A percentile compares a stretch with the other conserved stretches of the same genome.
phyloP scores from a whole-genome alignment of 2,888 invertebrate genomes.

The Dryobotodes eremita region DNA sequence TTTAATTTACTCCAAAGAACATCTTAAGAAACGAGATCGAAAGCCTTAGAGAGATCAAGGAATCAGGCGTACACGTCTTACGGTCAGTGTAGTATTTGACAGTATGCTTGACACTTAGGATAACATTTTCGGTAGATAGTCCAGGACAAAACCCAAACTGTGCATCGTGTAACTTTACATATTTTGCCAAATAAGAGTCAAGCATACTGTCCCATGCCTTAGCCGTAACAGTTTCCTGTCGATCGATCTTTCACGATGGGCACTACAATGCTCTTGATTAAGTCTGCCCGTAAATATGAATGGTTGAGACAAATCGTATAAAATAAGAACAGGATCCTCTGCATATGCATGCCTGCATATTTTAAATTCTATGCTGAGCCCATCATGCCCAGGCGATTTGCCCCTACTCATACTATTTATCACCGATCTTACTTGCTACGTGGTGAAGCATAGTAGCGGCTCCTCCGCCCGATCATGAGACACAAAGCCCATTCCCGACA shows the following conservation, averaged over 20 bases:
- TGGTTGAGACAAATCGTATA: not conserved
- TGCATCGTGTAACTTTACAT: not conserved
- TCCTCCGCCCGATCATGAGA: not conserved
- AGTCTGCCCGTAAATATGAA: not conserved
- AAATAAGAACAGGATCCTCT: not conserved
- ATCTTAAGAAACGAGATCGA: not conserved
- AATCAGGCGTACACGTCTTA: not conserved
- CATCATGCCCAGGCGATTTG: not conserved
- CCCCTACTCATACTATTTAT: not conserved
- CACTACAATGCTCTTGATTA: too few species aligned
- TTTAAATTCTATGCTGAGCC: not conserved
- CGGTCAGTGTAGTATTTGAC: conserved; percentile 2
- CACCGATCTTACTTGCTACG: not conserved
- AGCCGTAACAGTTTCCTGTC: too few species aligned
- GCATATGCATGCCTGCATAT: not conserved
- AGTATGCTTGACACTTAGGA: not conserved
- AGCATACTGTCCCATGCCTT: too few species aligned
- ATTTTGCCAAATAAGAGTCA: too few species aligned
- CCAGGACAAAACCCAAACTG: conserved; percentile 8
- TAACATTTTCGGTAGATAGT: not conserved
- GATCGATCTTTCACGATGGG: too few species aligned
- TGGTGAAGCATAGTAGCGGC: not conserved
- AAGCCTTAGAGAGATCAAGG: conserved; percentile 7
- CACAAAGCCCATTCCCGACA: not conserved
- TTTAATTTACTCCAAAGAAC: not conserved